These are phyloP conservation scores for Sylvia atricapilla DNA, from an alignment of 2,113 vertebrate species.

Conservation along the genomic window DNA sequence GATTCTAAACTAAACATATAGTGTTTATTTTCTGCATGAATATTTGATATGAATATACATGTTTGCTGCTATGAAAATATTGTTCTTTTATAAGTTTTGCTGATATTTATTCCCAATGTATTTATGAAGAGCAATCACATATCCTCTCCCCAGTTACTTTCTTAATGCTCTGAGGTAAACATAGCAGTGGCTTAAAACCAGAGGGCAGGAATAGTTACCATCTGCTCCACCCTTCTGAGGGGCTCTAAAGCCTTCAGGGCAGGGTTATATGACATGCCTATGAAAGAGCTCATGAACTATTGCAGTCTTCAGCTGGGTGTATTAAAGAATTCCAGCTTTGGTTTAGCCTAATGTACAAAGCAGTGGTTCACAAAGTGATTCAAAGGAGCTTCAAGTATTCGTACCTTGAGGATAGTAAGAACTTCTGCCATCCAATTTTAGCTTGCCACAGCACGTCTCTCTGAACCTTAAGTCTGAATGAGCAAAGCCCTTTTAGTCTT, in stretches of 20 bases:
- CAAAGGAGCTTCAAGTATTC: not conserved
- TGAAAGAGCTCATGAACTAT: not conserved
- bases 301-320: not conserved
- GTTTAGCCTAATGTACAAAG: not conserved
- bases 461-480: not conserved
- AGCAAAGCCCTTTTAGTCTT: not conserved
- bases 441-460: not conserved
- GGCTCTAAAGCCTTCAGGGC: not conserved
- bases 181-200: not conserved
- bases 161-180: not conserved
- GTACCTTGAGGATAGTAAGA: not conserved
- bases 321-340: conserved; percentile 12
- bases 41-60: not conserved
- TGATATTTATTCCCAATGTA: not conserved
- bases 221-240: conserved; percentile 12
- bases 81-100: not conserved
- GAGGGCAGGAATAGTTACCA: not conserved
- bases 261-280: not conserved
- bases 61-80: not conserved
- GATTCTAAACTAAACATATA: not conserved
- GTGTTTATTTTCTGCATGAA: not conserved
- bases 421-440: not conserved
- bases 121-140: not conserved
- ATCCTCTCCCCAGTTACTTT: not conserved
- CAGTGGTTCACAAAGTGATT: not conserved